Evolutionary conservation across 2,888 invertebrate genomes (phyloP), one percentile per base, ranked within the genome.

Genomic region (Alcis repandata): DNA sequence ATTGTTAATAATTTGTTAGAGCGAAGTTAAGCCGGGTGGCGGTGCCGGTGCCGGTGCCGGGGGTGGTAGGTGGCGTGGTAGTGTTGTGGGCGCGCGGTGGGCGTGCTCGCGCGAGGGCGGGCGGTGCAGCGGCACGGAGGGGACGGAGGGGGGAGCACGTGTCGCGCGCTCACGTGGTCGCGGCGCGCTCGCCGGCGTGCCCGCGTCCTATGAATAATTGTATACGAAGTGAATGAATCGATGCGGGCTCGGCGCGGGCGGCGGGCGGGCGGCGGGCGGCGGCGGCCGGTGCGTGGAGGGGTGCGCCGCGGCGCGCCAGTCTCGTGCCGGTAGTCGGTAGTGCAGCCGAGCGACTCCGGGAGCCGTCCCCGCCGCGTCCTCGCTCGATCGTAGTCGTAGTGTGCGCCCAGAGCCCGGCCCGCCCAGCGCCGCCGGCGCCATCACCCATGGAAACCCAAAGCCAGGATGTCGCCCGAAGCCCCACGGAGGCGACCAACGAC

Each of bases 401-500:
- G 93, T 94, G 92, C 83, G 86, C 78, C 83, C 84, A 82, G 82
- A 84, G 86, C 79, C 84, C 83, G 89, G 88, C 86, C 81, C 77
- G 84, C 79, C 85, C 86, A 85, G 86, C 88, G 89, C 87, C 88
- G 83, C 85, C 79, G 89, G 89, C 88, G 85, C 84, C 86, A 78
- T 81, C 86, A 85, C 85, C 88, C 88, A 96, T 96, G 96, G 96
- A 96, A 94, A 94, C 95, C 91, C 96, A 96, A 89, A 95, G 90
- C 86, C 97, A 97, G 94, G 97, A 97, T 89, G 95, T 95, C 91
- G 96, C 96, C 88, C 95, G 96, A 88, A 96, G 97, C 88, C 97
- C 97, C 86, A 96, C 97, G 75, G 98, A 98, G 95, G 97, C 97
- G 93, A 97, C 98, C 93, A 98, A 98, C 95, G 98, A 98, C 94